A percentile compares a stretch with the other conserved stretches of the same genome.
Conservation (phyloP, 1,140 invertebrate species). For the Asobara japonica region DNA sequence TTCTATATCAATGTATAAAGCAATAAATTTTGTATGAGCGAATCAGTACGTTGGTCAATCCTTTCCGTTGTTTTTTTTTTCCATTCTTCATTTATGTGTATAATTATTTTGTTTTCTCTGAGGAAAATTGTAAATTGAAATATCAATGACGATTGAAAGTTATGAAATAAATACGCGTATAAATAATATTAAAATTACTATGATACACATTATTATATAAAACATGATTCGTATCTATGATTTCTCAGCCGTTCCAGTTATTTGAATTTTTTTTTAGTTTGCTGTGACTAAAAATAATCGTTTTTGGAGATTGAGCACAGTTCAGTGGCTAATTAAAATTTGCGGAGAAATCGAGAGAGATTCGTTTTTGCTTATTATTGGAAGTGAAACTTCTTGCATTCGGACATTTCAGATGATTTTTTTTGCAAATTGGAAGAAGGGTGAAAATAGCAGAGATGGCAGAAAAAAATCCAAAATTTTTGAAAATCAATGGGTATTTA, state of each 20-base stretch:
- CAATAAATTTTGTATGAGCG: conserved; percentile 62
- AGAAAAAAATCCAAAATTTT: too few species aligned
- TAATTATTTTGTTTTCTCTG: conserved; percentile 48
- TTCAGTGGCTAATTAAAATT: conserved; percentile 11
- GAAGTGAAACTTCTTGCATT: too few species aligned
- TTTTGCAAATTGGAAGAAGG: too few species aligned
- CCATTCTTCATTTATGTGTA: conserved; percentile 13
- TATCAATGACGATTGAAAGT: conserved; percentile 48
- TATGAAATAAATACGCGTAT: conserved; percentile 65
- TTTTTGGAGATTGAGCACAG: conserved; percentile 21
- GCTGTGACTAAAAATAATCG: background rate
- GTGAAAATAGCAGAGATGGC: too few species aligned
- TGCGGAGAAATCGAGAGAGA: conserved; percentile 8
- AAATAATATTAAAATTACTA: conserved; percentile 65
- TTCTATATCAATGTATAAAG: conserved; percentile 67
- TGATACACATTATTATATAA: conserved; percentile 65
- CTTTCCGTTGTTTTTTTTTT: conserved; percentile 39
- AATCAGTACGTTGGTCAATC: conserved; percentile 63
- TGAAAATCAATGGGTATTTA: too few species aligned
- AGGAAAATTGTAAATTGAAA: conserved; percentile 1
- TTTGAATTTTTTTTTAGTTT: conserved; percentile 30
- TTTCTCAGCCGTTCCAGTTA: conserved; percentile 4
- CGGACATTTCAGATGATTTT: too few species aligned
- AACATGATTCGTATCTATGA: conserved; percentile 34
- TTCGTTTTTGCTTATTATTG: too few species aligned